phyloP scores from a whole-genome alignment of 64 coral and sea anemone species.

The Cladopsammia gracilis region DNA sequence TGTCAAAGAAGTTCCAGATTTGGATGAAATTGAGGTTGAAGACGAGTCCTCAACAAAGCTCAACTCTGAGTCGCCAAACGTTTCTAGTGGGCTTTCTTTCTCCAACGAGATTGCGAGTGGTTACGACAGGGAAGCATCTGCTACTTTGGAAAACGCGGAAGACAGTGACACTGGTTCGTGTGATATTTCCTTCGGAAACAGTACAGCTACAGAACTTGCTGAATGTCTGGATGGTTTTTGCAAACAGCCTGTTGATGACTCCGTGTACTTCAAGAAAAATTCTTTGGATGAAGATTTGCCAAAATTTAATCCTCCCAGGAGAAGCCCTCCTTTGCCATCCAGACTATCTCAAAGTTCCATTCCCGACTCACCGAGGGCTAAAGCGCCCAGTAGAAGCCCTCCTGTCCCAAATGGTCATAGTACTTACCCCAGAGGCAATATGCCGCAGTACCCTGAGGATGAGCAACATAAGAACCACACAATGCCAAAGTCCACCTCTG shows the following conservation, averaged over 20 bases:
- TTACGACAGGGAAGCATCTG: not conserved
- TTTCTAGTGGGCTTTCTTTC: not conserved
- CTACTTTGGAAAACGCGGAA: not conserved
- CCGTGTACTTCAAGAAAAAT: not conserved
- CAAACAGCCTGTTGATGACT: not conserved
- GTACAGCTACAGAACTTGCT: not conserved
- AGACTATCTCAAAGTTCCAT: not conserved
- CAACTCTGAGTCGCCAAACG: not conserved
- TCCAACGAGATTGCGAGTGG: not conserved
- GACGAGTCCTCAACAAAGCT: not conserved
- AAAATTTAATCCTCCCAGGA: not conserved
- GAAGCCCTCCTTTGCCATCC: not conserved
- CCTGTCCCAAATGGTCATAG: not conserved
- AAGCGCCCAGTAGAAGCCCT: not conserved
- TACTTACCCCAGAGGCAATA: not conserved
- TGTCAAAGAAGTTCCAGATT: not conserved
- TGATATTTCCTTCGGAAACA: not conserved
- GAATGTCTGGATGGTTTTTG: not conserved
- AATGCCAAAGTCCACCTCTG: not conserved
- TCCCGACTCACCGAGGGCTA: not conserved
- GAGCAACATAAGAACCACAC: not conserved
- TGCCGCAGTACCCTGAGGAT: not conserved
- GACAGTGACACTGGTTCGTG: slow-evolving; percentile 5
- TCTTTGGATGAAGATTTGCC: not conserved
- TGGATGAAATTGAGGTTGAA: not conserved